A percentile compares a stretch with the other conserved stretches of the same genome.
phyloP scores from a whole-genome alignment of 2,113 vertebrate species.

The Melanerpes aurifrons region DNA sequence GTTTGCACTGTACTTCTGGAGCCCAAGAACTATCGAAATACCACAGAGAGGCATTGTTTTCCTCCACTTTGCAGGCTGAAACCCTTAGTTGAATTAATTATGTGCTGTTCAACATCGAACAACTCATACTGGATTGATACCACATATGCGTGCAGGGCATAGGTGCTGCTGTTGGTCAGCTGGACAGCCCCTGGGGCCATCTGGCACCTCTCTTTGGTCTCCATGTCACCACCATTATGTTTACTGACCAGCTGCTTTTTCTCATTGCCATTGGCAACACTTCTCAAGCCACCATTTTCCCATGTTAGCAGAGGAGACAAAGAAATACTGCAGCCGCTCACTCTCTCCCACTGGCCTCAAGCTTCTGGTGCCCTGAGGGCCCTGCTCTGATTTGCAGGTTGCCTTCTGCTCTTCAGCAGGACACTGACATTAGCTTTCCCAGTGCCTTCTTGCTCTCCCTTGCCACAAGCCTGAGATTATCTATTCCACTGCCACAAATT shows the following conservation, averaged over 20 bases:
- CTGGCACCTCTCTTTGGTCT: slow-evolving; percentile 35
- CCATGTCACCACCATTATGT: background rate
- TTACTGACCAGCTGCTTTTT: slow-evolving; percentile 49
- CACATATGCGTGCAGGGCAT: slow-evolving; percentile 42
- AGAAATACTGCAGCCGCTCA: background rate
- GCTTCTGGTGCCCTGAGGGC: background rate
- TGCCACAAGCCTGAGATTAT: background rate
- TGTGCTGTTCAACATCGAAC: slow-evolving; percentile 10
- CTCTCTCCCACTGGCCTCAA: background rate
- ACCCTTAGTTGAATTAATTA: slow-evolving; percentile 33
- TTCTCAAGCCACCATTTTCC: background rate
- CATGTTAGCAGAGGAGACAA: background rate
- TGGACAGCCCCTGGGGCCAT: slow-evolving; percentile 39
- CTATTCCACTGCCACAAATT: slow-evolving; percentile 1
- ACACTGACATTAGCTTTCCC: background rate
- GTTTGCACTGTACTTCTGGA: background rate
- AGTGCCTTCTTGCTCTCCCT: background rate
- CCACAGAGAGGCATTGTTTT: slow-evolving; percentile 27
- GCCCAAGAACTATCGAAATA: background rate
- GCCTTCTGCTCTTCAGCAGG: background rate
- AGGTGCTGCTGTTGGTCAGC: slow-evolving; percentile 59
- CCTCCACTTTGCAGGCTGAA: slow-evolving; percentile 8
- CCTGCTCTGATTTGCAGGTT: background rate
- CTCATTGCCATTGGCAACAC: slow-evolving; percentile 14
- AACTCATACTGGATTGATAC: background rate